A percentile compares a stretch with the other conserved stretches of the same genome.
phyloP scores from a whole-genome alignment of 2,888 invertebrate species.

The Pterostichus niger region DNA sequence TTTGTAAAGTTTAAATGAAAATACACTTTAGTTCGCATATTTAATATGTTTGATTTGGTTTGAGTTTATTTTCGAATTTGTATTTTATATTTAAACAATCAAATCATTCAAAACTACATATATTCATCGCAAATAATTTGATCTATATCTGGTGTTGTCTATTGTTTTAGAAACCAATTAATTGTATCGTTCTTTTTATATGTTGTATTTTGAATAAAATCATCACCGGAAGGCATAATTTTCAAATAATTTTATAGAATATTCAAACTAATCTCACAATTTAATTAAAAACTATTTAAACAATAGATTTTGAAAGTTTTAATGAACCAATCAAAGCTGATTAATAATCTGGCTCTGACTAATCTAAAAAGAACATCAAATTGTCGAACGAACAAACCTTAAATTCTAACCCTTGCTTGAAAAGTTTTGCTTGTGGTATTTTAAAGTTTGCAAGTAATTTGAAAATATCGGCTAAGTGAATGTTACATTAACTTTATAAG shows the following conservation, averaged over 20 bases:
- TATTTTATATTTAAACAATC: no score
- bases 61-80: no score
- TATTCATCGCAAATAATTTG: neutral
- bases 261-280: no score
- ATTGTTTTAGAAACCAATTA: neutral
- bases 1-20: no score
- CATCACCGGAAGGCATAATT: no score
- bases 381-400: neutral
- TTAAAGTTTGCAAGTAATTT: neutral
- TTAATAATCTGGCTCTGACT: neutral
- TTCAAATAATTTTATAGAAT: no score
- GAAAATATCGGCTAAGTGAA: conserved; percentile 3
- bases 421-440: conserved; percentile 2
- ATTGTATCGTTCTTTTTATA: neutral
- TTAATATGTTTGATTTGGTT: no score
- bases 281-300: conserved; percentile 1
- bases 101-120: no score
- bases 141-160: neutral
- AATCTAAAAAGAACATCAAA: neutral
- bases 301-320: conserved; percentile 1
- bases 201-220: no score
- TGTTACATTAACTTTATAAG: conserved; percentile 1
- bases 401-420: neutral
- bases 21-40: no score
- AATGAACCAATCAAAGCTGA: neutral